phyloP scores from a whole-genome alignment of 2,113 vertebrate genomes.

The Condylura cristata region DNA sequence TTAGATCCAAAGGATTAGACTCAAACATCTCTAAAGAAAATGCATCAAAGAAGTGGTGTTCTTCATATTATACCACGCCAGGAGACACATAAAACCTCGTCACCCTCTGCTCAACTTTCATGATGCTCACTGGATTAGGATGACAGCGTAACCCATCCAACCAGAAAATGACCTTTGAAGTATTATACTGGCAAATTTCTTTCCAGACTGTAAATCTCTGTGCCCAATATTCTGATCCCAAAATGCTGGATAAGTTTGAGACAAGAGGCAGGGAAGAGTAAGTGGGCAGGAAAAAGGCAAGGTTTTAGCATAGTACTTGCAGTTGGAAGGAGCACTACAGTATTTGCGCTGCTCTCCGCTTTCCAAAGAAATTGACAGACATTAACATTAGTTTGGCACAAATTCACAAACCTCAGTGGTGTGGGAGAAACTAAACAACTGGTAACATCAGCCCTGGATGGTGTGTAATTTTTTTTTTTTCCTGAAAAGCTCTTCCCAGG shows the following conservation, averaged over 20 bases:
- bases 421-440: background rate
- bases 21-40: background rate
- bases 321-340: background rate
- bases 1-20: background rate
- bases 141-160: background rate
- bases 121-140: background rate
- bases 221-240: background rate
- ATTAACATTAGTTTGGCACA: background rate
- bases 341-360: rapidly evolving
- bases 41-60: background rate
- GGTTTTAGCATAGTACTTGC: background rate
- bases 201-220: background rate
- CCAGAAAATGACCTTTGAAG: background rate
- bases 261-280: background rate
- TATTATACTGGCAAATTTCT: background rate
- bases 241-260: background rate
- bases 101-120: no score
- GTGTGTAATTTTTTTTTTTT: background rate
- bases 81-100: background rate
- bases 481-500: background rate
- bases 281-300: background rate
- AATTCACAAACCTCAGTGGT: background rate
- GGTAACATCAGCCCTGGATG: background rate
- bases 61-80: rapidly evolving
- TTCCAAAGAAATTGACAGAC: background rate